Conservation (phyloP, 1,140 invertebrate genomes). For the Theocolax elegans region DNA sequence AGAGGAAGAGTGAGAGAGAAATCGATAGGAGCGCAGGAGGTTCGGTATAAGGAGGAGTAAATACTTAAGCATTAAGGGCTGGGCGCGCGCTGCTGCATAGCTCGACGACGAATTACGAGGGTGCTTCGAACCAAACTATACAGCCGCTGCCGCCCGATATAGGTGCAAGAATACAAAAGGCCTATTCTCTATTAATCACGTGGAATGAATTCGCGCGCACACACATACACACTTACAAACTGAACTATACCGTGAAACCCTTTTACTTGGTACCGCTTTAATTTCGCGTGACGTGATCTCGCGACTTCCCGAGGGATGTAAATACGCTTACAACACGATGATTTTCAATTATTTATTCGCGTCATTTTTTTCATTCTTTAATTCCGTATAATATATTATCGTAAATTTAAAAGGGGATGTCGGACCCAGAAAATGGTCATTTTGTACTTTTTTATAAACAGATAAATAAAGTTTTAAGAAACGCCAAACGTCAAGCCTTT, state of each 20-base stretch:
- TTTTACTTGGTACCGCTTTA: neutral
- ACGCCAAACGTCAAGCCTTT: no score
- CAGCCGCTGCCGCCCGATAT: neutral
- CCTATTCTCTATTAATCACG: slow-evolving; percentile 37
- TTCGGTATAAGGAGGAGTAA: neutral
- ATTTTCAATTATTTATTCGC: slow-evolving; percentile 5
- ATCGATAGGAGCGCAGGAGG: neutral
- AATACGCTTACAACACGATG: neutral
- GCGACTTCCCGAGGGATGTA: neutral
- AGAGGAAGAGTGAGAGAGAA: slow-evolving; percentile 1
- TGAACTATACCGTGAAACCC: neutral
- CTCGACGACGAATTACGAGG: slow-evolving; percentile 14
- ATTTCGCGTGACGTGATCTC: neutral
- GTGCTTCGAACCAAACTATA: neutral
- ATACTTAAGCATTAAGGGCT: slow-evolving; percentile 17
- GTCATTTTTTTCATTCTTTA: no score
- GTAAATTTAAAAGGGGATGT: no score
- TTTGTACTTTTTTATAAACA: no score
- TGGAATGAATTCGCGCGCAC: slow-evolving; percentile 25
- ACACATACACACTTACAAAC: no score
- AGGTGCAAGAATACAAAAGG: slow-evolving; percentile 19
- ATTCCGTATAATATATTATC: no score
- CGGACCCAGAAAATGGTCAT: no score
- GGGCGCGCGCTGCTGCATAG: neutral
- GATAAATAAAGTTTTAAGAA: no score